Evolutionary conservation across 2,113 vertebrate genomes (phyloP), one percentile per base, ranked within the genome.

Genomic region (Melanostigma gelatinosum): DNA sequence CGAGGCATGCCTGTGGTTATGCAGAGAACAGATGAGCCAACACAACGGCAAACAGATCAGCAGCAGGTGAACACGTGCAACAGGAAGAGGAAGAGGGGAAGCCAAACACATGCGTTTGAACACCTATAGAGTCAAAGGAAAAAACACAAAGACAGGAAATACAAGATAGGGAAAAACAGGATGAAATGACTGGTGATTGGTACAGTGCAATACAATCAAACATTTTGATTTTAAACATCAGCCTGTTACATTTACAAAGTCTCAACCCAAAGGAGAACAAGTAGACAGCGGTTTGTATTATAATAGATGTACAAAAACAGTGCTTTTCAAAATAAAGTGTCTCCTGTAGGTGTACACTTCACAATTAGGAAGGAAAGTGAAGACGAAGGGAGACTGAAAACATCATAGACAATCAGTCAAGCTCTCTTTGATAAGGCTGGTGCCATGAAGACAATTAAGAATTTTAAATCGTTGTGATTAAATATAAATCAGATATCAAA

Each of bases 51-150:
- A 27, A 54, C 40, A 66, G 29, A 68, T 86, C 85, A 93, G 84
- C 72, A 92, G 29, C 85, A 83, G 29, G 90, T 92, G 67, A 94
- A 86, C 40, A 92, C 83, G 73, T 95, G 94, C 90, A 95, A 81
- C 65, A 96, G 73, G 89, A 96, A 93, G 82, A 96, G 88, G 86
- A 93, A 92, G 72, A 95, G 74, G 55, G 92, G 90, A 91, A 96
- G 90, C 91, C 93, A 96, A 75, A 93, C 82, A 95, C 90, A 82
- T 60, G 91, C 85, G 92, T 93, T 86, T 16, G 85, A 95, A 95
- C 89, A 95, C 90, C 95, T 96, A 92, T 46, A 93, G 88, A 75
- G 77, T 32, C 80, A 38, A 89, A 86, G 68, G 65, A 84, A 77
- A 55, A 82, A 80, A 52, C 42, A 86, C 29, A 86, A 50, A 93